Conservation (phyloP, 2,797 vertebrate genomes). For the Hippopotamyrus pictus region DNA sequence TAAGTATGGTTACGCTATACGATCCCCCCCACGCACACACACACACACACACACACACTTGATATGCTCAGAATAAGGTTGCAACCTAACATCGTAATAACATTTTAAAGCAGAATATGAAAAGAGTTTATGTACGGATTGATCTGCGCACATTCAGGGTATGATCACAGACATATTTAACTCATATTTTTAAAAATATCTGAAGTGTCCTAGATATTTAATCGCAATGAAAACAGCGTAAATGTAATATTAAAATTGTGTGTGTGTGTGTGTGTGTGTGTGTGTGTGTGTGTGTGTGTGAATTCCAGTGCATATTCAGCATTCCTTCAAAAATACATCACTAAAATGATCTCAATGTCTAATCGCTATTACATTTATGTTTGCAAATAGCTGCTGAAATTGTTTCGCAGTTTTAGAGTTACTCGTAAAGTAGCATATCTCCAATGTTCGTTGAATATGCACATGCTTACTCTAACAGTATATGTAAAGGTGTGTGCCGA, state of each 20-base stretch:
- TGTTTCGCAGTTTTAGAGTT: background rate
- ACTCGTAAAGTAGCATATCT: background rate
- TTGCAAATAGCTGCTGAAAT: background rate
- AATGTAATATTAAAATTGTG: background rate
- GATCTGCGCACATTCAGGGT: background rate
- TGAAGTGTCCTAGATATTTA: background rate
- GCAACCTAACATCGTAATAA: background rate
- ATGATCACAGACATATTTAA: background rate
- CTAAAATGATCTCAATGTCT: background rate
- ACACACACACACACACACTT: background rate
- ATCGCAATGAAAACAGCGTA: background rate
- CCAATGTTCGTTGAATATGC: background rate
- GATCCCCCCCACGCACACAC: background rate
- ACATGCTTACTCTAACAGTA: background rate
- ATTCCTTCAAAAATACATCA: background rate
- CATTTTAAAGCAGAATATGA: background rate
- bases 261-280: background rate
- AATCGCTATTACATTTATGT: background rate
- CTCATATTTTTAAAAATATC: background rate
- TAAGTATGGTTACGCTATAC: background rate
- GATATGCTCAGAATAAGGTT: background rate
- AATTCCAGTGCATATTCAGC: background rate
- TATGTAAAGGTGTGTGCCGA: background rate
- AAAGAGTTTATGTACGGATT: background rate
- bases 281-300: background rate